Conservation (phyloP, 2,113 vertebrate genomes). For the Pelodiscus sinensis region DNA sequence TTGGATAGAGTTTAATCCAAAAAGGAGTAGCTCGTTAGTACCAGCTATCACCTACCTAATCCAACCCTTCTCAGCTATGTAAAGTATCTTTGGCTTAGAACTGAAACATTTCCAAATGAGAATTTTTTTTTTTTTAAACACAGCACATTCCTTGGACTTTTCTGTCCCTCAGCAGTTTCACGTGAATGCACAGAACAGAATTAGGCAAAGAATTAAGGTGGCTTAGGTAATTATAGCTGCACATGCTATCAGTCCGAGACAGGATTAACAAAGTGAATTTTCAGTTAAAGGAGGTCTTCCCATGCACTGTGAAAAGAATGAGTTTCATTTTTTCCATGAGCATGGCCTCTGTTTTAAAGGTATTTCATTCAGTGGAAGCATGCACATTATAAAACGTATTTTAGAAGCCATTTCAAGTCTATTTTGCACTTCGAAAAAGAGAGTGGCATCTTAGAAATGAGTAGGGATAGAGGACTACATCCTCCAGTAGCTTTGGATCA, state of each 20-base stretch:
- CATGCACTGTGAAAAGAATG: neutral
- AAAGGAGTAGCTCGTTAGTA: neutral
- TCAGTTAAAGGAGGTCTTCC: constrained; percentile 57
- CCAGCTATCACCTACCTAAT: neutral
- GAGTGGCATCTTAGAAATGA: neutral
- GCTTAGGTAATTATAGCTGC: constrained; percentile 70
- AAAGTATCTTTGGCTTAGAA: constrained; percentile 38
- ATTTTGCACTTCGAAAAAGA: neutral
- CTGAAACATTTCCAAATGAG: constrained; percentile 23
- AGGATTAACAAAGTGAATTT: constrained; percentile 62
- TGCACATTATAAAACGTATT: neutral
- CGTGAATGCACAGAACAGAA: constrained; percentile 64
- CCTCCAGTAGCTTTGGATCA: neutral
- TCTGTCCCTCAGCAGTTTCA: constrained; percentile 69
- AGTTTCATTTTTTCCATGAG: neutral
- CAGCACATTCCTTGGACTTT: constrained; percentile 65
- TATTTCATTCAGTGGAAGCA: neutral
- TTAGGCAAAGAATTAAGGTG: constrained; percentile 68
- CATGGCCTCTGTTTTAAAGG: neutral
- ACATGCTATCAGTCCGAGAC: constrained; percentile 72
- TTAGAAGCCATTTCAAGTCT: neutral
- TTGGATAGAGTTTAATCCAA: neutral
- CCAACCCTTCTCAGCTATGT: constrained; percentile 16
- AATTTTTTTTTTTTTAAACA: neutral
- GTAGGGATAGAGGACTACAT: neutral